Evolutionary conservation across 2,113 vertebrate genomes (phyloP).

Genomic region (Grammomys surdaster): DNA sequence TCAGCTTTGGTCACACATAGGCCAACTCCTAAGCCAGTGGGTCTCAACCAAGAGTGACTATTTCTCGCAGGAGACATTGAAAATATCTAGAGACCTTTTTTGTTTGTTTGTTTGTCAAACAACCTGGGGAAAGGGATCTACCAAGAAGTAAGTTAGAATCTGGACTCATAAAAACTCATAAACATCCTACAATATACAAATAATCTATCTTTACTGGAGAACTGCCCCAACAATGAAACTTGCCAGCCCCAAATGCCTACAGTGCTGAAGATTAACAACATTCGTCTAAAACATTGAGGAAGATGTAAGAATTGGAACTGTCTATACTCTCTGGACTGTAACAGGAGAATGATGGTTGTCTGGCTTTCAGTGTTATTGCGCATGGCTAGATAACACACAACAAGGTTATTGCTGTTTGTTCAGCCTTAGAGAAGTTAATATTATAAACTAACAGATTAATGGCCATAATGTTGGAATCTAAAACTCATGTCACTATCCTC

Average conservation of each 20-base stretch:
- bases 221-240: neutral
- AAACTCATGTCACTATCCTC: neutral
- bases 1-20: neutral
- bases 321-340: neutral
- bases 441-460: neutral
- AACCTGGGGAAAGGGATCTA: neutral
- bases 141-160: neutral
- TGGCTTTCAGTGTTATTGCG: neutral
- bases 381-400: neutral
- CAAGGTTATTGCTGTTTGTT: neutral
- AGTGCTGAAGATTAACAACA: neutral
- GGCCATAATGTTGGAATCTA: neutral
- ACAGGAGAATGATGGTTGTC: neutral
- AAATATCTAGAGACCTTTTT: neutral
- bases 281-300: neutral
- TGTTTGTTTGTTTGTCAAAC: neutral
- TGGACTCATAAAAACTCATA: neutral
- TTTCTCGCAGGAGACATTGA: neutral
- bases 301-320: neutral
- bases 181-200: neutral
- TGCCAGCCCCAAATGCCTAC: neutral
- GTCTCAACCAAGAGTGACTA: neutral
- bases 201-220: neutral
- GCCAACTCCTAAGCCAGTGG: neutral
- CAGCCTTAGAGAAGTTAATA: neutral